Evolutionary conservation across 2,113 vertebrate genomes (phyloP).

Genomic region (Bettongia penicillata): DNA sequence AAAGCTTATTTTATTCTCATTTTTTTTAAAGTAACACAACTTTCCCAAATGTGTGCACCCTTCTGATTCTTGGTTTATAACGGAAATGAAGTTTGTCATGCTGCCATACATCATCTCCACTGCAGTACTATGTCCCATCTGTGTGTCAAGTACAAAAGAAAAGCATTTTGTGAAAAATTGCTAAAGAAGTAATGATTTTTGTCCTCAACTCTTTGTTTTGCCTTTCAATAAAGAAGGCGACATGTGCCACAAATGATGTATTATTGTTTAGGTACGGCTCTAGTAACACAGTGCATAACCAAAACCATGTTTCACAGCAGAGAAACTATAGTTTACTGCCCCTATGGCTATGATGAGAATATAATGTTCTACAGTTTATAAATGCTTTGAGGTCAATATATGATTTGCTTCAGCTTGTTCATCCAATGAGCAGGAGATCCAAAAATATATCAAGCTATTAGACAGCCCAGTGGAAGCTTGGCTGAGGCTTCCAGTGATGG

Average conservation of each 20-base stretch:
- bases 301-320: slow-evolving; percentile 96
- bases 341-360: slow-evolving; percentile 95
- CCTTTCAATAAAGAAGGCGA: slow-evolving; percentile 98
- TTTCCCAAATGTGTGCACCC: slow-evolving; percentile 82
- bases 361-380: slow-evolving; percentile 95
- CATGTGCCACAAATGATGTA: slow-evolving; percentile 95
- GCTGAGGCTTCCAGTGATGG: slow-evolving; percentile 85
- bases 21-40: slow-evolving; percentile 68
- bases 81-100: slow-evolving; percentile 93
- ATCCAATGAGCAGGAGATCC: slow-evolving; percentile 90
- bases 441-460: slow-evolving; percentile 91
- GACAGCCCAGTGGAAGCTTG: slow-evolving; percentile 88
- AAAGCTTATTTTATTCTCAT: slow-evolving; percentile 7
- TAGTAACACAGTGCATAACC: slow-evolving; percentile 93
- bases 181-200: slow-evolving; percentile 98
- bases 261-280: slow-evolving; percentile 90
- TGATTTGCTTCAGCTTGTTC: slow-evolving; percentile 95
- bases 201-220: slow-evolving; percentile 99
- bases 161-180: slow-evolving; percentile 99
- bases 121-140: slow-evolving; percentile 86
- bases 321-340: slow-evolving; percentile 95
- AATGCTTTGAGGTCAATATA: slow-evolving; percentile 97
- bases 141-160: slow-evolving; percentile 93
- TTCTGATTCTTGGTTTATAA: slow-evolving; percentile 87
- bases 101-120: slow-evolving; percentile 93